A percentile compares a stretch with the other conserved stretches of the same genome.
Conservation (phyloP, 1,140 invertebrate genomes). For the Cotesia chilonis region DNA sequence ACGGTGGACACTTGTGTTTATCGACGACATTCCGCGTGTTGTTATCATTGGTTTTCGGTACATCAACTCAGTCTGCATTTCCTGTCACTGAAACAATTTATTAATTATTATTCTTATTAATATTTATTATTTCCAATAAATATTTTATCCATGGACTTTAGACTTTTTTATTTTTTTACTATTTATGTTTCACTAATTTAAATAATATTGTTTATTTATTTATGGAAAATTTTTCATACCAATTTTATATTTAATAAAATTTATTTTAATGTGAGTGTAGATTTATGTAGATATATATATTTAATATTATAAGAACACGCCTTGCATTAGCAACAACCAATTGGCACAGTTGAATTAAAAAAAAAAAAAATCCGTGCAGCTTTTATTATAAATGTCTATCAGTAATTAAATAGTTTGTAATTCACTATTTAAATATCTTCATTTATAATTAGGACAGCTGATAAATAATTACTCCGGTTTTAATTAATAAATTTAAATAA, state of each 20-base stretch:
- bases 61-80: slow-evolving; percentile 61
- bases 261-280: slow-evolving; percentile 7
- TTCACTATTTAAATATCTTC: neutral
- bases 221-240: too few relatives aligned
- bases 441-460: neutral
- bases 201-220: too few relatives aligned
- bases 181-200: neutral
- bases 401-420: neutral
- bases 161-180: neutral
- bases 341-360: neutral
- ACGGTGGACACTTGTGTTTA: slow-evolving; percentile 37
- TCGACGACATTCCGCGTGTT: slow-evolving; percentile 39
- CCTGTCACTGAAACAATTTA: slow-evolving; percentile 18
- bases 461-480: too few relatives aligned
- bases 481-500: neutral
- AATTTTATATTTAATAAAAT: neutral
- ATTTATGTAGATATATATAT: neutral
- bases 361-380: neutral
- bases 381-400: slow-evolving; percentile 3
- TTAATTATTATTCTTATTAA: slow-evolving; percentile 5
- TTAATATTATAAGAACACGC: slow-evolving; percentile 19
- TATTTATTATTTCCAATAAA: neutral
- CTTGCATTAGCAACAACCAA: slow-evolving; percentile 12
- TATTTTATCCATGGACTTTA: neutral
- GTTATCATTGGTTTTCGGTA: slow-evolving; percentile 54